A percentile compares a stretch with the other conserved stretches of the same genome.
phyloP scores from a whole-genome alignment of 1,140 invertebrate genomes.

The Papilio polyxenes region DNA sequence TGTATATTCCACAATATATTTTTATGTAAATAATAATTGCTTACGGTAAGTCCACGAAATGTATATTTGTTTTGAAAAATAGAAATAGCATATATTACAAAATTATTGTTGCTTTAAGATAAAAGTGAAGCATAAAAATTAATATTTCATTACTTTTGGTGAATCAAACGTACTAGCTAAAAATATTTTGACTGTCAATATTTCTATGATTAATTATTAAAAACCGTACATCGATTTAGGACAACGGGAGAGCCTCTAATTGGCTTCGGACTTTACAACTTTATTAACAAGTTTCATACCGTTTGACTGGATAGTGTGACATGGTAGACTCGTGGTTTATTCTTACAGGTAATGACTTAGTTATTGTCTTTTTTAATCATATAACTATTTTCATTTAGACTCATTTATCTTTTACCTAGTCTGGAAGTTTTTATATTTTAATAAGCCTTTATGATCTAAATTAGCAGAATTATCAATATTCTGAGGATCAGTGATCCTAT shows the following conservation, averaged over 20 bases:
- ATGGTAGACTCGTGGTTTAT: neutral
- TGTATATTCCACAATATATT: too few species aligned
- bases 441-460: too few species aligned
- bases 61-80: neutral
- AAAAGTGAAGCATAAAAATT: neutral
- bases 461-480: too few species aligned
- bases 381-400: neutral
- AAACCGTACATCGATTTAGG: neutral
- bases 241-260: neutral
- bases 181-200: neutral
- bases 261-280: conserved; percentile 17
- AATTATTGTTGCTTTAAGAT: too few species aligned
- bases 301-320: neutral
- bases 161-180: neutral
- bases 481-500: too few species aligned
- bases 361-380: neutral
- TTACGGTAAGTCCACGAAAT: too few species aligned
- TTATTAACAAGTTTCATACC: conserved; percentile 16
- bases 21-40: too few species aligned
- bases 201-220: neutral
- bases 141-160: neutral
- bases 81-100: neutral
- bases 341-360: neutral
- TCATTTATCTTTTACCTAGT: neutral
- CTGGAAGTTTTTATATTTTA: neutral